Conservation (phyloP, 2,797 vertebrate genomes). For the Gymnoscopelus microlampas region DNA sequence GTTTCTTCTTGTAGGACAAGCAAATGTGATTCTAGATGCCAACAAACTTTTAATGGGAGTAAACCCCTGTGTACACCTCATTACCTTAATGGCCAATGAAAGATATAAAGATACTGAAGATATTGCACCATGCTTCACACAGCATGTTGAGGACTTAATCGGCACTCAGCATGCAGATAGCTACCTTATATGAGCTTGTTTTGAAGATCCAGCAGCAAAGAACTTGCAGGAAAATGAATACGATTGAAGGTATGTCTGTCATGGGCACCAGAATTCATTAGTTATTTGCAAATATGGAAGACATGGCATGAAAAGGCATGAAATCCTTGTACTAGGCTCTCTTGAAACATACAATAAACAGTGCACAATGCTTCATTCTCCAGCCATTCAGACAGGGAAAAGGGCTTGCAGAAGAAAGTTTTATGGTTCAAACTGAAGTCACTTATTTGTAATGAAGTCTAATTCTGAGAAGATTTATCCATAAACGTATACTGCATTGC, state of each 20-base stretch:
- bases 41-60: constrained; percentile 47
- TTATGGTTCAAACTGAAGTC: constrained; percentile 69
- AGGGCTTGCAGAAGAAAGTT: constrained; percentile 59
- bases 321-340: neutral
- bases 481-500: constrained; percentile 76
- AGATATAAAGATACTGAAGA: constrained; percentile 24
- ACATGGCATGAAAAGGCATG: neutral
- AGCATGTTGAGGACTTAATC: constrained; percentile 17
- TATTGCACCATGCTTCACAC: neutral
- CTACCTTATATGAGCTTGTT: neutral
- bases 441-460: constrained; percentile 64
- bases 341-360: constrained; percentile 21
- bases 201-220: constrained; percentile 16
- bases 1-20: constrained; percentile 20
- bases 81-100: constrained; percentile 56
- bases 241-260: neutral
- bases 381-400: constrained; percentile 64
- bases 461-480: constrained; percentile 74
- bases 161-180: neutral
- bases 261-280: constrained; percentile 22
- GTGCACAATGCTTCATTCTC: constrained; percentile 25
- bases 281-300: neutral
- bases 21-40: constrained; percentile 32
- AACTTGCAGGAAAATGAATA: constrained; percentile 35
- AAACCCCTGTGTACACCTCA: constrained; percentile 28